Evolutionary conservation across 2,797 vertebrate genomes (phyloP).

Genomic region (Ciconia nigra): DNA sequence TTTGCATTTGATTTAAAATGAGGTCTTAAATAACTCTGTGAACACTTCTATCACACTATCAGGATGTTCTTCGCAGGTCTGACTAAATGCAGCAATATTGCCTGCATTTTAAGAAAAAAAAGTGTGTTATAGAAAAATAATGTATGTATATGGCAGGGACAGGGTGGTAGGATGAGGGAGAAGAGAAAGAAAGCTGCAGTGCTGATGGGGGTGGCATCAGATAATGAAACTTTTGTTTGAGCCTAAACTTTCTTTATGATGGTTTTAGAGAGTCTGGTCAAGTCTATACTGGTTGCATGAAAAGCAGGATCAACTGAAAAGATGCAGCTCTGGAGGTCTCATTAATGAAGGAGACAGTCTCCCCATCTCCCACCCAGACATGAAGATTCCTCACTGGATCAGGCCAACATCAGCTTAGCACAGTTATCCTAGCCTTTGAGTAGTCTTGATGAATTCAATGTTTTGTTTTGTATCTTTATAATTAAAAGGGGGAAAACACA

Average conservation of each 20-base stretch:
- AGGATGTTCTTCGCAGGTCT: neutral
- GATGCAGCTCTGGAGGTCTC: neutral
- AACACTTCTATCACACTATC: neutral
- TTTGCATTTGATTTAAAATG: neutral
- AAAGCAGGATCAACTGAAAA: neutral
- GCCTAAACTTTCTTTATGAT: neutral
- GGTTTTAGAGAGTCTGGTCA: neutral
- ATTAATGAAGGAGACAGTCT: neutral
- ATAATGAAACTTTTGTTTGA: neutral
- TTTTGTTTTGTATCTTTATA: neutral
- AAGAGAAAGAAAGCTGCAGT: neutral
- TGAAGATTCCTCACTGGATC: neutral
- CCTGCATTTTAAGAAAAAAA: neutral
- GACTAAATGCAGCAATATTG: neutral
- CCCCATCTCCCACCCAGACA: neutral
- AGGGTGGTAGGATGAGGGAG: neutral
- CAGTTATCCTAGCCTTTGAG: neutral
- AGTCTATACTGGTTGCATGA: neutral
- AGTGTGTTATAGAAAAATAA: neutral
- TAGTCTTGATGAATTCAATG: neutral
- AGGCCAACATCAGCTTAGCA: neutral
- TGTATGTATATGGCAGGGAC: neutral
- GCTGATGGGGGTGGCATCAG: neutral
- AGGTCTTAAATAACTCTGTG: neutral
- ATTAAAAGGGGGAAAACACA: neutral